phyloP scores from a whole-genome alignment of 2,113 vertebrate genomes.

The Equus przewalskii region DNA sequence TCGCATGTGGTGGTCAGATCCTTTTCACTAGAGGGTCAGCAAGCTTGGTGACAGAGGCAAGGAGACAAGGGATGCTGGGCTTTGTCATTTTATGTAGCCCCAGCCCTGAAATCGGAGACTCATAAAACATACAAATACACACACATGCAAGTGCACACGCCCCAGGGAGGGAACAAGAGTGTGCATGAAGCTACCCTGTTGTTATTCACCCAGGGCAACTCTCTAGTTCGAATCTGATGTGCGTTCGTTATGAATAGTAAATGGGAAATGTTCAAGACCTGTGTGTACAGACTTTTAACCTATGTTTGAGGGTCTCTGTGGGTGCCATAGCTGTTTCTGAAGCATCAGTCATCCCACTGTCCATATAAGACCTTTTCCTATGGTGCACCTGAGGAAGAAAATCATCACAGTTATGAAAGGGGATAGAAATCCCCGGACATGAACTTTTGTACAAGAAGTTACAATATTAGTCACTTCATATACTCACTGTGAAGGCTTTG shows the following conservation, averaged over 20 bases:
- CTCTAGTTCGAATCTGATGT: neutral
- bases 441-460: neutral
- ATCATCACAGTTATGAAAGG: too few relatives aligned
- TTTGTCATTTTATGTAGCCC: conserved; percentile 75
- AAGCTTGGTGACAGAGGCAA: conserved; percentile 89
- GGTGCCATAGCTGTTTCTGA: neutral
- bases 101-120: conserved; percentile 70
- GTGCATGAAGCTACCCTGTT: neutral
- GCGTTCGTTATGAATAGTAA: neutral
- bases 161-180: neutral
- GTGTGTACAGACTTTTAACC: neutral
- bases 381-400: neutral
- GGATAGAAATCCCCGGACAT: accelerated
- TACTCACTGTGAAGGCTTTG: accelerated
- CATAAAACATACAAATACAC: conserved; percentile 50
- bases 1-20: conserved; percentile 96
- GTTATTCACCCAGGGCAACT: neutral
- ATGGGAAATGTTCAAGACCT: accelerated
- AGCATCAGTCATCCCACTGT: neutral
- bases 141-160: neutral
- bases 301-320: neutral
- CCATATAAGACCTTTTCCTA: neutral
- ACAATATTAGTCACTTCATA: too few relatives aligned
- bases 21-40: conserved; percentile 91
- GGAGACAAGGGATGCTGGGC: conserved; percentile 86